Conservation (phyloP, 2,797 vertebrate genomes). For the Danio kyathit region DNA sequence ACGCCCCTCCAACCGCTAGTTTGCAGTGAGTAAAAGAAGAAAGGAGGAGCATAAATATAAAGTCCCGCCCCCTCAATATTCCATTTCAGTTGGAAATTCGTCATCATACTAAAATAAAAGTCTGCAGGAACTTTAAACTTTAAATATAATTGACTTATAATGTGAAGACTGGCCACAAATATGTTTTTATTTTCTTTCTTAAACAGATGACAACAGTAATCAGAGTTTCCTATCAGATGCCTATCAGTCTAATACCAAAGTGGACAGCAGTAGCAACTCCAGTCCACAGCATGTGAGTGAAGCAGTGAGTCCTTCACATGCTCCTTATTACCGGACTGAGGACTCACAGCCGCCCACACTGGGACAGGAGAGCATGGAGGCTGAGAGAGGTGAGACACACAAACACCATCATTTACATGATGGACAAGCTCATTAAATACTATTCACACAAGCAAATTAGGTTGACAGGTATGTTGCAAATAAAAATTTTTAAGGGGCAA, state of each 20-base stretch:
- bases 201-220: conserved; percentile 98
- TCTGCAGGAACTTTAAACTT: no score
- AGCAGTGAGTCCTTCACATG: conserved; percentile 88
- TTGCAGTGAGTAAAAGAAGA: no score
- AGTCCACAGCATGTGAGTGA: conserved; percentile 94
- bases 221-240: conserved; percentile 95
- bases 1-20: no score
- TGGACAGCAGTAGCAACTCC: conserved; percentile 95
- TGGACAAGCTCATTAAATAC: background rate
- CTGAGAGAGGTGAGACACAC: conserved; percentile 80
- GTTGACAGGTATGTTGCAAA: background rate
- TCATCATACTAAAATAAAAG: no score
- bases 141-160: no score
- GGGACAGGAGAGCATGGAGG: conserved; percentile 94
- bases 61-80: no score
- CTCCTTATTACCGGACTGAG: conserved; percentile 88
- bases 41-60: no score
- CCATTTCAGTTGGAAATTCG: no score
- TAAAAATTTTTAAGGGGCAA: no score
- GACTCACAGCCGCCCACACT: conserved; percentile 97
- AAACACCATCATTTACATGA: background rate
- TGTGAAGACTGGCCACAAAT: background rate
- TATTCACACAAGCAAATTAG: background rate
- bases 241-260: conserved; percentile 88
- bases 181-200: background rate